Base-by-base conservation (phyloP, 2,113 vertebrate species). In the Amphiprion percula region DNA sequence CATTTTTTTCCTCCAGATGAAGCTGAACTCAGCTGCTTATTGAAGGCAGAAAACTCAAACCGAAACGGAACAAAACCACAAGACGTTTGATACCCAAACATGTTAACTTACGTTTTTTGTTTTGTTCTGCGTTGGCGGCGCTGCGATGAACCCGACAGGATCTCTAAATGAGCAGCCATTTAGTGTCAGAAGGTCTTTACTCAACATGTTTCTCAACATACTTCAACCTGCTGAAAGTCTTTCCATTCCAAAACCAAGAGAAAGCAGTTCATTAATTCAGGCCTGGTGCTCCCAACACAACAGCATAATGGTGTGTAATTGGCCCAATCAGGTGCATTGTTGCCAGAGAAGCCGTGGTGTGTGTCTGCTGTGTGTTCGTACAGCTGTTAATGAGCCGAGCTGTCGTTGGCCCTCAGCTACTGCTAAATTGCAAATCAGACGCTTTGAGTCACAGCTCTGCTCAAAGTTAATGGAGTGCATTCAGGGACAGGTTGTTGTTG, bases 271-370 rank as follows among this genome's bases (percentile, higher is more conserved):
- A 49, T 86, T 55, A 71, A 80, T 65, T 71, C 74, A 75, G 77
- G 65, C 58, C 72, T 17, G 49, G 16, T 62, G 65, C 65, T 75
- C 56, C 83, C 61, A 82, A 71, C 68, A 70, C 72, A 65, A n/a
- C 47, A 30, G 62, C 58, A 53, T 67, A 74, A 74, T 63, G 2
- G 56, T n/a, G 47, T 41, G 61, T 76, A 68, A 88, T 86, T 83
- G 76, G 78, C 66, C 59, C 80, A 81, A 83, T 81, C 74, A 69
- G 83, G 66, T 75, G 1, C 56, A 41, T 71, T 78, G 83, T 75
- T 71, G 80, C 80, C 61, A 52, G 33, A 75, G 79, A 64, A 72
- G 56, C 68, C 69, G 53, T 10, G 47, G 28, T 62, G 65, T 70
- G 69, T 83, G 1, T 73, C 12, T 55, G 63, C 44, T 23, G 49